A percentile compares a stretch with the other conserved stretches of the same genome.
Evolutionary conservation across 2,797 vertebrate species (phyloP).

Genomic region (Remorina albescens): DNA sequence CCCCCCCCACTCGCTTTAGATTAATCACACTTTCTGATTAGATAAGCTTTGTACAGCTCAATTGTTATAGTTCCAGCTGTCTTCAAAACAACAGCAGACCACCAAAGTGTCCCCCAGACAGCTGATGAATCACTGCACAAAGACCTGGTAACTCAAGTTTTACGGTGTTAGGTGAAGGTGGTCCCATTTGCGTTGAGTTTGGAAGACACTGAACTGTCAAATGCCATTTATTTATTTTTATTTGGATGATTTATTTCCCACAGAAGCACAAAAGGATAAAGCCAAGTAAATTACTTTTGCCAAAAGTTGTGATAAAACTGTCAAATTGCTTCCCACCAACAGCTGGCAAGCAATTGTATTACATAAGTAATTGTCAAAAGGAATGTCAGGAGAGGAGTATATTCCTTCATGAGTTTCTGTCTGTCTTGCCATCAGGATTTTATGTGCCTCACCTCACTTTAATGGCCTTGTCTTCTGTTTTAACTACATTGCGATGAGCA

Average conservation of each 20-base stretch:
- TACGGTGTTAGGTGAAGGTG: conserved; percentile 60
- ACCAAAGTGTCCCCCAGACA: conserved; percentile 64
- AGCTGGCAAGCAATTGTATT: conserved; percentile 79
- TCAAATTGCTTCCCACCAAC: conserved; percentile 76
- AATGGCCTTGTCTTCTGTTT: conserved; percentile 49
- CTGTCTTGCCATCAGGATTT: conserved; percentile 52
- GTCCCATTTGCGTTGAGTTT: conserved; percentile 27
- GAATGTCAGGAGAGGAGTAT: conserved; percentile 68
- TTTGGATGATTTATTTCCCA: conserved; percentile 79
- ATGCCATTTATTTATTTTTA: conserved; percentile 76
- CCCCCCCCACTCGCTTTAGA: conserved; percentile 25
- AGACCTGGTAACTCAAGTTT: conserved; percentile 54
- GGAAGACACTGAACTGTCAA: conserved; percentile 76
- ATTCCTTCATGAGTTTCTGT: conserved; percentile 58
- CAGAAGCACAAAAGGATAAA: conserved; percentile 70
- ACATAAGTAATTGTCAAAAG: conserved; percentile 81
- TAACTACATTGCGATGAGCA: conserved; percentile 35
- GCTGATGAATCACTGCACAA: conserved; percentile 62
- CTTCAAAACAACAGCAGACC: conserved; percentile 50
- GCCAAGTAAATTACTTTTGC: conserved; percentile 83
- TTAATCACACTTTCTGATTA: conserved; percentile 33
- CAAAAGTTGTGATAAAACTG: conserved; percentile 82
- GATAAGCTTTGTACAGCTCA: conserved; percentile 64
- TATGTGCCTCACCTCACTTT: conserved; percentile 47
- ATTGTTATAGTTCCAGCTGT: conserved; percentile 68